Base-by-base conservation (phyloP, 1,140 invertebrate genomes). In the Cylas formicarius region DNA sequence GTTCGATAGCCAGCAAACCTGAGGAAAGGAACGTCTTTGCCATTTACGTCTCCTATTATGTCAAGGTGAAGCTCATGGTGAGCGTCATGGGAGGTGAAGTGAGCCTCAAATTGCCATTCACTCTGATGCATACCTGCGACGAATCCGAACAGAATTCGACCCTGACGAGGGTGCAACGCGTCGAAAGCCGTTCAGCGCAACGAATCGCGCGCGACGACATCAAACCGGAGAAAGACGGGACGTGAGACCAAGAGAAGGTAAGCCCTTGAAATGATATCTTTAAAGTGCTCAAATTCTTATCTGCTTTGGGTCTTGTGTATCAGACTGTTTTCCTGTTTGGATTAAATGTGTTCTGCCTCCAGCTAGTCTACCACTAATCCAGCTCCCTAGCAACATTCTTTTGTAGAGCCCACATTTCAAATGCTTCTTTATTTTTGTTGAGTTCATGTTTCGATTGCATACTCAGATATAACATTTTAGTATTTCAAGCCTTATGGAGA, bases 21-120 rank as follows among this genome's bases (percentile, higher is more conserved):
- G 78, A 85, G 38, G 83, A 86, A 38, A 72, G 86, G 36, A 89
- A 89, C 57, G 83, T 89, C 1, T 90, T 90, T 57, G 86, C 86
- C 34, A 90, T 90, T 48, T 90, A 90, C 61, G 86, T 91, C 4
- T 86, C 84, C 1, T 90, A 90, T 61, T 90, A 90, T 53, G 86
- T 90, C 0, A 89, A 90, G 76, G 82, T 89, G 0, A 88, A 88
- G 67, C 66, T 87, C 0, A 67, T 82, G 3, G 70, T 86, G 1
- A 84, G 83, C 26, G 74, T 81, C 2, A 86, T 90, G 73, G 84
- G 84, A 1, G 83, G 84, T 1, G 80, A 84, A 34, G 65, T 90
- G 8, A 81, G 81, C 2, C 66, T 88, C 0, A 89, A 89, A 63
- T 61, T 90, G 18, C 86, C 86, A 0, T 90, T 90, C 60, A 80